phyloP scores from a whole-genome alignment of 2,888 invertebrate genomes.

The Electrophaes corylata region DNA sequence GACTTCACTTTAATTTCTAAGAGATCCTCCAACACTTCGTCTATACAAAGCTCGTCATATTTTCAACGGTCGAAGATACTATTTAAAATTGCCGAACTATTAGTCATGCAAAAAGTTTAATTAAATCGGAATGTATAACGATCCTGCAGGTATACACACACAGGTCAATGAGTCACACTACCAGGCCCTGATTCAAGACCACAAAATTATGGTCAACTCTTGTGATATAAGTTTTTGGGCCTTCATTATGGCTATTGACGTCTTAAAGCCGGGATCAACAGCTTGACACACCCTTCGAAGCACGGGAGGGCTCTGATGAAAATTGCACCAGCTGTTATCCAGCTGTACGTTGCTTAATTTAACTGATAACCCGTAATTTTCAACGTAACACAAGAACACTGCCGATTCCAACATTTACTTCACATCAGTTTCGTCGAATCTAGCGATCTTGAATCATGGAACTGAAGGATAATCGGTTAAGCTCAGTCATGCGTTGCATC shows the following conservation, averaged over 20 bases:
- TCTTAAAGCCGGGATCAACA: background rate
- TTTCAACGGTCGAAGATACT: slow-evolving; percentile 16
- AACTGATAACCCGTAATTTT: background rate
- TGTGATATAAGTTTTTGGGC: background rate
- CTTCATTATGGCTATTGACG: background rate
- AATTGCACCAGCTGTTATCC: background rate
- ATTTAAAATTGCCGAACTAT: slow-evolving; percentile 46
- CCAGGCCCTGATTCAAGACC: slow-evolving; percentile 3
- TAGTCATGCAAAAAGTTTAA: slow-evolving; percentile 68
- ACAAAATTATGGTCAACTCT: background rate
- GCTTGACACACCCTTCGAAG: background rate
- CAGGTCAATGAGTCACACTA: slow-evolving; percentile 57
- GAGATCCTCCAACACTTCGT: background rate
- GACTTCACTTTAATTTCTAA: background rate
- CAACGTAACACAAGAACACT: background rate
- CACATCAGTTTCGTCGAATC: background rate
- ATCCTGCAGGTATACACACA: slow-evolving; percentile 46
- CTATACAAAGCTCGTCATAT: slow-evolving; percentile 9
- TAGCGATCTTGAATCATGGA: slow-evolving; percentile 20
- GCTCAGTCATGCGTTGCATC: slow-evolving; percentile 69
- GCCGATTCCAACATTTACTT: background rate
- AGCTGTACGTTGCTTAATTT: background rate
- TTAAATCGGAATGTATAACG: slow-evolving; percentile 60
- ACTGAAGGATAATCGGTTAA: slow-evolving; percentile 59
- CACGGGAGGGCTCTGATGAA: background rate